Percentiles rank a stretch among this genome's conserved stretches.
phyloP scores from a whole-genome alignment of 2,113 vertebrate species.

The Chaenocephalus aceratus region DNA sequence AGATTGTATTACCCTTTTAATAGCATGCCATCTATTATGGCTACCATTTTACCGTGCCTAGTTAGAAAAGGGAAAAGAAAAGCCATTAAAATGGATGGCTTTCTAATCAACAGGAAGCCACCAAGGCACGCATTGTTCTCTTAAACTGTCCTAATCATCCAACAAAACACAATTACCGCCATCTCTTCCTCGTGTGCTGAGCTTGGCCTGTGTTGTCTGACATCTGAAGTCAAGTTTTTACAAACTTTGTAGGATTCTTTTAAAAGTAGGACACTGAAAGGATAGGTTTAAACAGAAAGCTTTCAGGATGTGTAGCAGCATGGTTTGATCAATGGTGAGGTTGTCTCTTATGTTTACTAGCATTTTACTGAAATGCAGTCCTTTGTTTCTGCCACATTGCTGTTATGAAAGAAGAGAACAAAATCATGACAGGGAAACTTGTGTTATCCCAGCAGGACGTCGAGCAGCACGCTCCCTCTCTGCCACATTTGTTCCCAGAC shows the following conservation, averaged over 20 bases:
- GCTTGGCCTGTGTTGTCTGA: constrained; percentile 14
- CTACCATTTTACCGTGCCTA: constrained; percentile 59
- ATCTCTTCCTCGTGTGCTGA: constrained; percentile 35
- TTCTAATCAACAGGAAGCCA: constrained; percentile 74
- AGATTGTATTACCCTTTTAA: constrained; percentile 76
- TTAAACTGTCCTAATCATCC: constrained; percentile 71
- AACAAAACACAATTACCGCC: constrained; percentile 74
- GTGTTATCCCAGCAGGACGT: constrained; percentile 72
- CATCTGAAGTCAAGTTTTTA: constrained; percentile 30
- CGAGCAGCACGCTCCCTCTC: constrained; percentile 32
- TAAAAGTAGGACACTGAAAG: constrained; percentile 9
- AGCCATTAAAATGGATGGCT: constrained; percentile 74
- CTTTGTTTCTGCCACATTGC: constrained; percentile 57
- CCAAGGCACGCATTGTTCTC: constrained; percentile 64
- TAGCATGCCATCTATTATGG: constrained; percentile 71
- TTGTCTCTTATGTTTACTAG: constrained; percentile 42
- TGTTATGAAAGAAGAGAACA: constrained; percentile 19
- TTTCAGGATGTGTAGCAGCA: constrained; percentile 22
- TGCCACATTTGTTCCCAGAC: constrained; percentile 48
- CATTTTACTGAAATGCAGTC: constrained; percentile 42
- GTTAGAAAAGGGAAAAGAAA: constrained; percentile 79
- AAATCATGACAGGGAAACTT: constrained; percentile 58
- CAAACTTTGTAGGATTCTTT: constrained; percentile 28
- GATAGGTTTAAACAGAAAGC: constrained; percentile 17
- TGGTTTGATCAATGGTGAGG: constrained; percentile 50